Base-by-base conservation (phyloP, 2,888 invertebrate genomes). In the Monoplex corrugatus region DNA sequence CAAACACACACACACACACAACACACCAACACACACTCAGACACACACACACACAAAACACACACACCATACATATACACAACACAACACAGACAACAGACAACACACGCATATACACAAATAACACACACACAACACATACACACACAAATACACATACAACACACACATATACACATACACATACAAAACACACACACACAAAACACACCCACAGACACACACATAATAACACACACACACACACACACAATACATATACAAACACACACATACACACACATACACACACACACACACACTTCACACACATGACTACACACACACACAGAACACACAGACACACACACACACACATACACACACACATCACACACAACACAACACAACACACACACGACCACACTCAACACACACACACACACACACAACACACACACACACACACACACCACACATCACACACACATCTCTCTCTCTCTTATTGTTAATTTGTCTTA, bases 1-100 rank as follows among this genome's bases (percentile, higher is more conserved):
- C 43, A 43, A 40, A 43, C 28, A 80, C 80, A 43, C 80, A 80
- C 80, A 80, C 80, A 80, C 43, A 43, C 80, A 80, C 80, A 78
- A 78, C 38, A 45, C 68, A 87, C 75, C 32, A 32, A 44, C 50
- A 57, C 68, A 44, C 78, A 50, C 84, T 35, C 84, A 35, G 50
- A 32, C 84, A 35, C 84, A 6, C 28, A 32, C 72, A n/a, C 72
- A 72, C 72, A 32, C 72, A 72, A 28, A 28, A 72, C 72, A 72
- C 72, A 72, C 72, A 72, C 72, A 72, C 72, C 68, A 28, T n/a
- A 28, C 50, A 68, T n/a, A 68, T n/a, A n/a, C 13, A 68, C 13
- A 16, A n/a, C n/a, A 19, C 50, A 50, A 8, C 50, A 19, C 50
- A 19, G 10, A 19, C 50, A 8, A 50, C 50, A 8, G 19, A 50